Evolutionary conservation across 2,888 invertebrate species (phyloP).

Genomic region (Nematopogon swammerdamellus): DNA sequence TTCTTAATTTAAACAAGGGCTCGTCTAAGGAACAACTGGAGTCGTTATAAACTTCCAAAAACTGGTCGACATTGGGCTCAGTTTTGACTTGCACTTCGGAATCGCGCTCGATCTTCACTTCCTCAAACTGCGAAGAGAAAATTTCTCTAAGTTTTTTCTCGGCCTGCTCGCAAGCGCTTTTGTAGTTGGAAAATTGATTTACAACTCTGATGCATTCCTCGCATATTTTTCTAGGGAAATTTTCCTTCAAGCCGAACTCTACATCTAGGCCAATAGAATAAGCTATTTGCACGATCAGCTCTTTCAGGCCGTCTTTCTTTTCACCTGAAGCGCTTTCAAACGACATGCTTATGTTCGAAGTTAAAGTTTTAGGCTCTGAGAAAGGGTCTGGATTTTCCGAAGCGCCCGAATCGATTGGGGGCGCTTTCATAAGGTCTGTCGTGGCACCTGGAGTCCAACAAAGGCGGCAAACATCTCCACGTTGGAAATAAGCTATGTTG

Average conservation of each 20-base stretch:
- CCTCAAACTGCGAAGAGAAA: conserved; percentile 7
- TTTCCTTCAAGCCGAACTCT: conserved; percentile 9
- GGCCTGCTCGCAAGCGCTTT: conserved; percentile 25
- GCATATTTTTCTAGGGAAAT: conserved; percentile 27
- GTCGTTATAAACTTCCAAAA: conserved; percentile 11
- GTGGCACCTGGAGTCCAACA: not conserved
- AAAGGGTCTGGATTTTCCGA: conserved; percentile 35
- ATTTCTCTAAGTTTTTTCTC: conserved; percentile 25
- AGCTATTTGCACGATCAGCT: conserved; percentile 23
- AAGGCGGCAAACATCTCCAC: not conserved
- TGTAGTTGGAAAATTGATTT: conserved; percentile 29
- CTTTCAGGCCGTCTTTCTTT: conserved; percentile 10
- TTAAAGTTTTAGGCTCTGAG: conserved; percentile 26
- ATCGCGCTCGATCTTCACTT: conserved; percentile 9
- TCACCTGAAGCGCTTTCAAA: conserved; percentile 14
- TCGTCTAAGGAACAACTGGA: conserved; percentile 12
- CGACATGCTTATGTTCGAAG: no score
- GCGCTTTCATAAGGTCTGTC: conserved; percentile 14
- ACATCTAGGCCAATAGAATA: conserved; percentile 30
- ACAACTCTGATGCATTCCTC: conserved; percentile 24
- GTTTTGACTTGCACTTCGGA: not conserved
- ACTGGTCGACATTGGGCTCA: conserved; percentile 7
- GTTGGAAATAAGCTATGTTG: not conserved
- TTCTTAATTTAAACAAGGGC: conserved; percentile 3
- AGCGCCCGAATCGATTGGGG: conserved; percentile 31